A percentile compares a stretch with the other conserved stretches of the same genome.
Conservation (phyloP, 2,888 invertebrate species). For the Pteria penguin region DNA sequence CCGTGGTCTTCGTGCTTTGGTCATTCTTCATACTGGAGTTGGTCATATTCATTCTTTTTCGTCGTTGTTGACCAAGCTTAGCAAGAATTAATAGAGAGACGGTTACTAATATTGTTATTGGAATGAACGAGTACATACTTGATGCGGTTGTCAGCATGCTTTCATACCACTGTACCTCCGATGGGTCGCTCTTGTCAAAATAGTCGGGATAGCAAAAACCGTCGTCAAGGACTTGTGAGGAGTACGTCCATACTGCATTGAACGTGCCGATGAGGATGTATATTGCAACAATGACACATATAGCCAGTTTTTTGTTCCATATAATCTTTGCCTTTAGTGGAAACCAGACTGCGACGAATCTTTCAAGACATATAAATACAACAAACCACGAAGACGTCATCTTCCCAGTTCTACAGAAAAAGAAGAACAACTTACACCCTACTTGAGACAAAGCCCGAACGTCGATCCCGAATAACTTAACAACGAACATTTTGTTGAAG, state of each 20-base stretch:
- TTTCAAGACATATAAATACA: slow-evolving; percentile 59
- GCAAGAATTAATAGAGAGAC: slow-evolving; percentile 55
- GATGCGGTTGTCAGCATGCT: slow-evolving; percentile 51
- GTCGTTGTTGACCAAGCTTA: slow-evolving; percentile 35
- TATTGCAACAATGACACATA: slow-evolving; percentile 39
- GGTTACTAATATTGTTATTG: slow-evolving; percentile 50
- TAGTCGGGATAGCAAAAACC: slow-evolving; percentile 52
- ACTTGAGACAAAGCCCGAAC: slow-evolving; percentile 54
- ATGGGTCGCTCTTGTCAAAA: slow-evolving; percentile 25
- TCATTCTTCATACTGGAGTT: background rate
- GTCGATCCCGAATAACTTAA: slow-evolving; percentile 56
- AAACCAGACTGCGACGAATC: slow-evolving; percentile 63
- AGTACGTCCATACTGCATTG: slow-evolving; percentile 53
- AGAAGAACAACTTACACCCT: slow-evolving; percentile 63
- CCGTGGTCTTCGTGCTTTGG: slow-evolving; percentile 49
- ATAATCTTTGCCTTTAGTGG: slow-evolving; percentile 57
- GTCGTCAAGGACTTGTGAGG: slow-evolving; percentile 47
- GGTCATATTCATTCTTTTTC: slow-evolving; percentile 19
- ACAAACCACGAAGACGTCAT: slow-evolving; percentile 70
- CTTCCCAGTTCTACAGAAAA: slow-evolving; percentile 58
- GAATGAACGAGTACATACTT: slow-evolving; percentile 56
- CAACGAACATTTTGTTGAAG: slow-evolving; percentile 62
- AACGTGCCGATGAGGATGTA: slow-evolving; percentile 47
- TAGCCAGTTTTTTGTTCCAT: slow-evolving; percentile 49
- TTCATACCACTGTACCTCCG: slow-evolving; percentile 32